Evolutionary conservation across 2,113 vertebrate genomes (phyloP).

Genomic region (Eudyptes chrysolophus): DNA sequence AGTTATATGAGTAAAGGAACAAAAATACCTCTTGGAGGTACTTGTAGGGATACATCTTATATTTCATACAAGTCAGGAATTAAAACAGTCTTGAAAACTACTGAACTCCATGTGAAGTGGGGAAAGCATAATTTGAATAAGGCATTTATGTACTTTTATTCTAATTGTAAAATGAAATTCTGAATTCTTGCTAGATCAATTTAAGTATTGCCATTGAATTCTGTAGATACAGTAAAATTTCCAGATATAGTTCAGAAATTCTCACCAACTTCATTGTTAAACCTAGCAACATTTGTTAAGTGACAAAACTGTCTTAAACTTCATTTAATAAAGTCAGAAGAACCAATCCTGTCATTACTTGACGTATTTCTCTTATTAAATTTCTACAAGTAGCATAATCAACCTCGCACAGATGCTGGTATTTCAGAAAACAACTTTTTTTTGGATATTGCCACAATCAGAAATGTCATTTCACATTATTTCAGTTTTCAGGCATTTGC

Average conservation of each 20-base stretch:
- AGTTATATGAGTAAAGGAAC: background rate
- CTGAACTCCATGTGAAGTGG: background rate
- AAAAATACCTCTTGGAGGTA: background rate
- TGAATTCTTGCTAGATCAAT: background rate
- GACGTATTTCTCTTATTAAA: background rate
- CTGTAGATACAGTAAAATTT: background rate
- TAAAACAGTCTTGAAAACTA: background rate
- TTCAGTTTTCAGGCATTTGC: background rate
- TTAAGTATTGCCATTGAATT: background rate
- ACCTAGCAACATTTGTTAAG: background rate
- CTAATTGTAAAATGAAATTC: background rate
- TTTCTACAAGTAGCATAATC: background rate
- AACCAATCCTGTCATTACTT: background rate
- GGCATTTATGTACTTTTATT: background rate
- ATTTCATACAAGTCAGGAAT: background rate
- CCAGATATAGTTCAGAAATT: background rate
- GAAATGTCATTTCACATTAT: background rate
- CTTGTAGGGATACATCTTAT: background rate
- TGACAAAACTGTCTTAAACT: background rate
- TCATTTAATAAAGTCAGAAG: background rate
- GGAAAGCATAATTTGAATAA: background rate
- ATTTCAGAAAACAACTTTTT: background rate
- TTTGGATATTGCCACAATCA: background rate
- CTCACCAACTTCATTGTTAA: background rate
- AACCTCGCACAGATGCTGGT: background rate